Percentiles rank a stretch among this genome's conserved stretches.
phyloP scores from a whole-genome alignment of 2,113 vertebrate genomes.

The Oxygymnocypris stewartii region DNA sequence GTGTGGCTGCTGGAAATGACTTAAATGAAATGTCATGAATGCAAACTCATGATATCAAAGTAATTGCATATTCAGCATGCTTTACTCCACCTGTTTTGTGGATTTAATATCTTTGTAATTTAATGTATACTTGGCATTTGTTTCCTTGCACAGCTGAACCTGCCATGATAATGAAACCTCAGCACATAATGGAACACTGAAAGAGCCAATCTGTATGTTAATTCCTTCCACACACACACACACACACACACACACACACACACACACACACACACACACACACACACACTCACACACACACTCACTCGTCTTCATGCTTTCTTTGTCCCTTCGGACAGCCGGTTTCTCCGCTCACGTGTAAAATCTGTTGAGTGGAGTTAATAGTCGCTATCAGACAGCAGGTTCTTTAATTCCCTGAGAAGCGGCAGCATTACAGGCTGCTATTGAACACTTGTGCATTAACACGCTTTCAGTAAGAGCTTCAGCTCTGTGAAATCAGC shows the following conservation, averaged over 20 bases:
- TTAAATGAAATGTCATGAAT: background rate
- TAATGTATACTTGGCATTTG: background rate
- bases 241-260: background rate
- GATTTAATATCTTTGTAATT: background rate
- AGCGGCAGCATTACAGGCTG: conserved; percentile 40
- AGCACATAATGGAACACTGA: background rate
- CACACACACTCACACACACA: background rate
- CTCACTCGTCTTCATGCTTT: conserved; percentile 19
- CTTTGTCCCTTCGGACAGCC: background rate
- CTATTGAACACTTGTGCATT: conserved; percentile 14
- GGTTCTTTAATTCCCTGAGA: conserved; percentile 54
- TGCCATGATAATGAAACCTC: conserved; percentile 6
- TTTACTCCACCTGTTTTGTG: background rate
- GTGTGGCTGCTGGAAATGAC: background rate
- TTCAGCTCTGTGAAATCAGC: background rate
- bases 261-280: background rate
- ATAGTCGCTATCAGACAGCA: conserved; percentile 55
- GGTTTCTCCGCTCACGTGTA: conserved; percentile 14
- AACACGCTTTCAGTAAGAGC: conserved; percentile 43
- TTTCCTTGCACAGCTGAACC: conserved; percentile 9
- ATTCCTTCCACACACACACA: conserved; percentile 12
- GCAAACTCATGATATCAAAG: background rate
- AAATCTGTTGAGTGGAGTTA: conserved; percentile 68
- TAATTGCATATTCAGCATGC: background rate
- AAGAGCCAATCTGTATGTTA: conserved; percentile 38